Base-by-base conservation (phyloP, 2,113 vertebrate species). In the Tautogolabrus adspersus region DNA sequence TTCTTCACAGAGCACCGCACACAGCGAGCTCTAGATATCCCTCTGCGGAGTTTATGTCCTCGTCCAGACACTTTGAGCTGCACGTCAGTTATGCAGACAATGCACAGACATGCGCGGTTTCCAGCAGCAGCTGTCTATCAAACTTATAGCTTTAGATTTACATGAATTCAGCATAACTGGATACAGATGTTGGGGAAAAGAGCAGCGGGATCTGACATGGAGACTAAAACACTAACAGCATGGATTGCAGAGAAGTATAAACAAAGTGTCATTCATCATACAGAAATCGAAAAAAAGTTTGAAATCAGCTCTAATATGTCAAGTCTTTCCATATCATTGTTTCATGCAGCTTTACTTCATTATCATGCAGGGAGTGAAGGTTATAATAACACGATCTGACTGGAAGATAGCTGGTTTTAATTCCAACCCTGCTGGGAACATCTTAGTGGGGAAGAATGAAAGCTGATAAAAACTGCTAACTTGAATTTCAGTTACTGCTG, bases 41-140 rank as follows among this genome's bases (percentile, higher is more conserved):
- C 79, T 77, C 71, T 12, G 52, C 2, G 51, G 79, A 77, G 79
- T 77, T 84, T 81, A 54, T 2, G 77, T 83, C 79, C 83, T 73
- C 22, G 56, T 77, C 79, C 7, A 55, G 72, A 82, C 23, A n/a
- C 54, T 70, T 57, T 75, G 54, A 79, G 87, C 81, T 77, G 82
- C 68, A 62, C 10, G 71, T 84, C 84, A 44, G 57, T 59, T 61
- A 30, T 9, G 54, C 38, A 63, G 78, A 87, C 72, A 72, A 82
- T 71, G 80, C 81, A 72, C 79, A 88, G 82, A 77, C 77, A 66
- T 55, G 77, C 60, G 46, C 22, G 44, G 80, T 63, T 84, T 47
- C 58, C 71, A 88, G 84, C 82, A 66, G 85, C 85, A 68, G 85
- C 85, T 74, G 74, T 88, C 89, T 10, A 40, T 90, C 82, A 88